Evolutionary conservation across 23 tunicate species (phyloP).

Genomic region (Trididemnum nubilum): DNA sequence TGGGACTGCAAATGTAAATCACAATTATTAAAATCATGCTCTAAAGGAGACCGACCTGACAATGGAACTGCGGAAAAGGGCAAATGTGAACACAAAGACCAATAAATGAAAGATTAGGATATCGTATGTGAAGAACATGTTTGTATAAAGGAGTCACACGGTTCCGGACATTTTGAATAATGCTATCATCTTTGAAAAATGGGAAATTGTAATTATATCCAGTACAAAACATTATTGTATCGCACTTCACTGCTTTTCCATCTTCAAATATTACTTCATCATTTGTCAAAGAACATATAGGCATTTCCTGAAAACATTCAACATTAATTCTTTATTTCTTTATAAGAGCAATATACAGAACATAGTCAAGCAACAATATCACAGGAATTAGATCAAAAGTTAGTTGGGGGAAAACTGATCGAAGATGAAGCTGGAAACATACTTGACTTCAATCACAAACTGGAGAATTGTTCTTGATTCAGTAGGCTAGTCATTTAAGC

Average conservation of each 20-base stretch:
- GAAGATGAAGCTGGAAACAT: too few relatives aligned
- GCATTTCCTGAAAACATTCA: slow-evolving; percentile 40
- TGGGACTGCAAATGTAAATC: too few relatives aligned
- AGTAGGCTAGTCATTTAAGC: too few relatives aligned
- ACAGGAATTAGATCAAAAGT: too few relatives aligned
- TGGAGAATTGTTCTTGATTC: too few relatives aligned
- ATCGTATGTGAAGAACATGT: slow-evolving; percentile 52
- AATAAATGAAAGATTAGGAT: slow-evolving; percentile 73
- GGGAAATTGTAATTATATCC: slow-evolving; percentile 83
- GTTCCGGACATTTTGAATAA: slow-evolving; percentile 25
- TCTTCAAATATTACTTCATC: slow-evolving; percentile 56
- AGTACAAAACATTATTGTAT: slow-evolving; percentile 67
- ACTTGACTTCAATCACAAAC: too few relatives aligned
- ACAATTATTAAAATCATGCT: too few relatives aligned
- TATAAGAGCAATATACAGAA: background rate
- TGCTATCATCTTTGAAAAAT: slow-evolving; percentile 47
- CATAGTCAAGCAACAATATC: too few relatives aligned
- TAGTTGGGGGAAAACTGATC: too few relatives aligned
- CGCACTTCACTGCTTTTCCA: slow-evolving; percentile 47
- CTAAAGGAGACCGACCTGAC: slow-evolving; percentile 66
- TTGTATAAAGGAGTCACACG: slow-evolving; percentile 63
- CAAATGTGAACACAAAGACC: slow-evolving; percentile 66
- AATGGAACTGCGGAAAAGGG: slow-evolving; percentile 87
- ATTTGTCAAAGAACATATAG: slow-evolving; percentile 28
- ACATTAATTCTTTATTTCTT: too few relatives aligned